These are phyloP conservation scores for Sebastes umbrosus DNA, from an alignment of 2,797 vertebrate species.

Conservation along the genomic window DNA sequence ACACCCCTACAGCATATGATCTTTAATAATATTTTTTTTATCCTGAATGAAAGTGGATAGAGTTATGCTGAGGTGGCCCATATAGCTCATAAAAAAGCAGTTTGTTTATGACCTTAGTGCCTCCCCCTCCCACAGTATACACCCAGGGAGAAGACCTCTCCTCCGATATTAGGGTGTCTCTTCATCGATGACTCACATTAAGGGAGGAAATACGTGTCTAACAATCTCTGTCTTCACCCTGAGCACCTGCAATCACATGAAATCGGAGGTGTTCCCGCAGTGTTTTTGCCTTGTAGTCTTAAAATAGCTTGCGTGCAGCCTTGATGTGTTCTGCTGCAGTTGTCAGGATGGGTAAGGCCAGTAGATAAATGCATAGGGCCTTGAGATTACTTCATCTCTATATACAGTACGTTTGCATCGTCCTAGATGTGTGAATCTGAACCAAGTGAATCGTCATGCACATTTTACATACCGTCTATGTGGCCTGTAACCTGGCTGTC, in stretches of 20 bases:
- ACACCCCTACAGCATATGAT: neutral
- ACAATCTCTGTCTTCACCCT: constrained; percentile 35
- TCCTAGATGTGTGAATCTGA: constrained; percentile 31
- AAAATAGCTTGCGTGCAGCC: constrained; percentile 58
- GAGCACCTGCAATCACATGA: constrained; percentile 55
- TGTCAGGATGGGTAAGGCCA: constrained; percentile 27
- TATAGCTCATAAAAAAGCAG: constrained; percentile 5
- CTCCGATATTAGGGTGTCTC: constrained; percentile 20
- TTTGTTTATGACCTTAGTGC: constrained; percentile 20
- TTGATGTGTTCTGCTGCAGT: constrained; percentile 44
- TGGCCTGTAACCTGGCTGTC: constrained; percentile 6
- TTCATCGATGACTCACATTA: constrained; percentile 27
- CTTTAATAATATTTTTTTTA: neutral
- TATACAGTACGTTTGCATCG: neutral
- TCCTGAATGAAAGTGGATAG: constrained; percentile 4
- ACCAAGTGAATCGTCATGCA: neutral
- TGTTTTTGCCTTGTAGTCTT: constrained; percentile 40
- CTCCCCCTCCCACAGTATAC: neutral
- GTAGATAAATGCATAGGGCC: constrained; percentile 27
- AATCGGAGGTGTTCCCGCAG: constrained; percentile 49
- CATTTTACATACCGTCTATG: neutral
- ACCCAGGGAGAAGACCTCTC: constrained; percentile 15
- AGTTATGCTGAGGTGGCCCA: constrained; percentile 9
- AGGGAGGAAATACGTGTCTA: neutral
- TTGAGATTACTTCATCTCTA: constrained; percentile 25